These are phyloP conservation scores for Drosophila yooni DNA, from an alignment of 2,888 invertebrate species.

Conservation along the genomic window DNA sequence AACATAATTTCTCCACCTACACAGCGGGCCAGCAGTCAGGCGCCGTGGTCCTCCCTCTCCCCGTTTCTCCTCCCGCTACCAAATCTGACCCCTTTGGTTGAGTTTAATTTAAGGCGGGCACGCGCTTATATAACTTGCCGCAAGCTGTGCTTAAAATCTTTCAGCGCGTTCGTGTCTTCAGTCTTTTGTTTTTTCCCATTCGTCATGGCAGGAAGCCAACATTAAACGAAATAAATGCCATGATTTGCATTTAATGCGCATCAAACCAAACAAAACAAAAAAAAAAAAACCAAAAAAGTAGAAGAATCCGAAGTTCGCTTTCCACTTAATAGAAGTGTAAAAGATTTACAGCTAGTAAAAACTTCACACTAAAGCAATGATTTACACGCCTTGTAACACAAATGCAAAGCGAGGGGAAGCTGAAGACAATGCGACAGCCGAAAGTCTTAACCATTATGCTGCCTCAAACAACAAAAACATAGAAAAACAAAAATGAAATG, in stretches of 20 bases:
- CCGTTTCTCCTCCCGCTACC: neutral
- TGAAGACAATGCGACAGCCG: constrained; percentile 47
- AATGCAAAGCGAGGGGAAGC: constrained; percentile 8
- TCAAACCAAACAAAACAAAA: constrained; percentile 1
- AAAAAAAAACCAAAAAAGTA: neutral
- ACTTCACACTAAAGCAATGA: constrained; percentile 43
- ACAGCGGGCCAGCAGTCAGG: constrained; percentile 54
- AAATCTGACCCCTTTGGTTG: constrained; percentile 49
- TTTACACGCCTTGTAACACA: constrained; percentile 36
- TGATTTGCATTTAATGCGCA: constrained; percentile 62
- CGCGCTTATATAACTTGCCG: constrained; percentile 65
- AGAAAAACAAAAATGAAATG: constrained; percentile 58
- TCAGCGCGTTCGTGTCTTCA: constrained; percentile 64
- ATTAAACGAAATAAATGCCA: constrained; percentile 44
- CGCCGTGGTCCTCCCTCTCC: constrained; percentile 5
- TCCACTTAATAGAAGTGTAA: constrained; percentile 51
- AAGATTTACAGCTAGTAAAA: constrained; percentile 46
- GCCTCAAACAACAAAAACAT: constrained; percentile 6
- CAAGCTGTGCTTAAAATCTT: constrained; percentile 53
- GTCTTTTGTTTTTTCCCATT: constrained; percentile 69
- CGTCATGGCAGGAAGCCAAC: constrained; percentile 54
- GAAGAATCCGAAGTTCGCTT: constrained; percentile 26
- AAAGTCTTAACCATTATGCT: constrained; percentile 28
- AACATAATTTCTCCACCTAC: constrained; percentile 81
- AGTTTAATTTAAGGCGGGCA: constrained; percentile 68